Base-by-base conservation (phyloP, 2,888 invertebrate genomes). In the Trissolcus brochymenae region DNA sequence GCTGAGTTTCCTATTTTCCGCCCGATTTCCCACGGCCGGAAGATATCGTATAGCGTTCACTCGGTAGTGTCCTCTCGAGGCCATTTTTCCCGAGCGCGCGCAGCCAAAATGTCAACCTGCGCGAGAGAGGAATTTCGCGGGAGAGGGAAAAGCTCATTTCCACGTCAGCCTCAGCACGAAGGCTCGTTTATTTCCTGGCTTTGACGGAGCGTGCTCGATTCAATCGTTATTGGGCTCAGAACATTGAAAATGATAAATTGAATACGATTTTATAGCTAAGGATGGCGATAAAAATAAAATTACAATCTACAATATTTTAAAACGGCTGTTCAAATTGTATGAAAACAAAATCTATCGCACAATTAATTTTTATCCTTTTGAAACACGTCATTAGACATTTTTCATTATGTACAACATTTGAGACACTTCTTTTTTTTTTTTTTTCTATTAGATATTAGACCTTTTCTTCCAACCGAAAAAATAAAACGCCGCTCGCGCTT, bases 1-100 rank as follows among this genome's bases (percentile, higher is more conserved):
- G 84, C 87, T 86, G 88, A 85, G 84, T 88, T 89, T 88, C 86
- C 88, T 86, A 89, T 89, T 89, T 89, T 89, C 89, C 88, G 81
- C 79, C 84, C 88, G 88, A 88, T 88, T 88, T 87, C 86, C 84
- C 81, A 82, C 84, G 82, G 82, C 84, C 84, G 82, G 82, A 83
- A 81, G 83, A 83, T 68, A 43, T 83, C 82, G 81, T 67, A 62
- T 75, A 79, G 68, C 74, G 73, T 57, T 60, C 64, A 25, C 53
- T 54, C 67, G 25, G 35, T 71, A 77, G 51, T 70, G 61, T 73
- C 80, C 81, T 70, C 80, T 65, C 80, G 79, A 40, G 41, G 76
- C 67, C 76, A 61, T 76, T 78, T 77, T 76, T 81, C 71, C 79
- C 80, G 79, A 56, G 59, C 71, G 29, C 53, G 35, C 57, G 56